These are phyloP conservation scores for Drosophila greeni DNA, from an alignment of 2,888 invertebrate species.

Conservation along the genomic window DNA sequence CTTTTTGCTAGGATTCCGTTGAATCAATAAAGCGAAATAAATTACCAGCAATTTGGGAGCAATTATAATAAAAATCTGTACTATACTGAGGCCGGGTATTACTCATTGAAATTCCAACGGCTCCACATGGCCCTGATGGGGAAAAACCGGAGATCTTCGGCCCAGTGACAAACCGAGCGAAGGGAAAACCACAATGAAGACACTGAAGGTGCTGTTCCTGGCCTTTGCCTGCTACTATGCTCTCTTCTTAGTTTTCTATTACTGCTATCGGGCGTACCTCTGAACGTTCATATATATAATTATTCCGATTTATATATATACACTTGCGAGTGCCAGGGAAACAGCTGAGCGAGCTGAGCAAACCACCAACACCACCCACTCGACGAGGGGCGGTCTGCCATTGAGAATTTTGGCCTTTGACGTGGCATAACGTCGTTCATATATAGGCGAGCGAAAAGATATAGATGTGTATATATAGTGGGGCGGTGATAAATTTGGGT, in stretches of 20 bases:
- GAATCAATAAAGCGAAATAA: constrained; percentile 19
- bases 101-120: constrained; percentile 27
- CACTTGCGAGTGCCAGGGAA: constrained; percentile 29
- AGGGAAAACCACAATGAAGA: constrained; percentile 48
- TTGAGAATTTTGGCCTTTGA: constrained; percentile 65
- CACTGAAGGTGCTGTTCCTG: constrained; percentile 58
- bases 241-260: constrained; percentile 71
- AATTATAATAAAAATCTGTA: constrained; percentile 19
- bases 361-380: constrained; percentile 52
- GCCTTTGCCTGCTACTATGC: constrained; percentile 69
- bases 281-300: constrained; percentile 20
- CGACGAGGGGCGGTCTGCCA: constrained; percentile 54
- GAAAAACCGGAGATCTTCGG: constrained; percentile 25
- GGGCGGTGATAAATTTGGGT: constrained; percentile 53
- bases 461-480: constrained; percentile 34
- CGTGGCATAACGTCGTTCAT: constrained; percentile 44
- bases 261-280: constrained; percentile 66
- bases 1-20: constrained; percentile 9
- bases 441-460: constrained; percentile 12
- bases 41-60: constrained; percentile 22
- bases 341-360: constrained; percentile 59
- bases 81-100: constrained; percentile 12
- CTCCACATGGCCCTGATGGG: constrained; percentile 56
- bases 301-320: neutral
- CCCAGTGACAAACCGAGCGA: constrained; percentile 5